These are phyloP conservation scores for Oreochromis spilurus DNA, from an alignment of 2,113 vertebrate genomes.

Conservation along the genomic window DNA sequence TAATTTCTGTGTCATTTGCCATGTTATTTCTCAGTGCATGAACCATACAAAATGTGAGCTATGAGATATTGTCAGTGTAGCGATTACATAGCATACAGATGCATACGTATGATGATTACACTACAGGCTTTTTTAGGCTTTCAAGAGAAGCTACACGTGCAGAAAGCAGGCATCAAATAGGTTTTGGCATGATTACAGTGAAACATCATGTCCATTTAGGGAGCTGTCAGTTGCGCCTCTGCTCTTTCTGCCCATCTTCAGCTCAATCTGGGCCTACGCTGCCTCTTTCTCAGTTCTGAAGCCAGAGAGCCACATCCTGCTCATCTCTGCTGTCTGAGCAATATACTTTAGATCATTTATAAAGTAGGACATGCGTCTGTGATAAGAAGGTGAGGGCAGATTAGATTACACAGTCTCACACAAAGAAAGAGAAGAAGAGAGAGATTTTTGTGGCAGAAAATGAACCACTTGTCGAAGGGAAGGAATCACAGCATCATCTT, in stretches of 20 bases:
- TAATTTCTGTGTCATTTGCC: neutral
- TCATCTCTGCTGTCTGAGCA: conserved; percentile 7
- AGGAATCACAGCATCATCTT: neutral
- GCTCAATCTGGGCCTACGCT: neutral
- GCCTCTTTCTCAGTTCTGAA: neutral
- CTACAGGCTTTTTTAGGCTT: neutral
- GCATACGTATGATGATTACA: neutral
- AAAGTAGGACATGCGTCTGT: neutral
- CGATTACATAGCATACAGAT: neutral
- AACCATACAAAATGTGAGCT: neutral
- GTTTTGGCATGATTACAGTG: neutral
- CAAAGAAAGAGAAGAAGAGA: neutral
- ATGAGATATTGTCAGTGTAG: neutral
- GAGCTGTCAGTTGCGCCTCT: conserved; percentile 11
- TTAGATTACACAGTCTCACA: conserved; percentile 13
- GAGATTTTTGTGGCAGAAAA: neutral
- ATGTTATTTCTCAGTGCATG: neutral
- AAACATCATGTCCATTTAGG: conserved; percentile 24
- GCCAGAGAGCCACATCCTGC: neutral
- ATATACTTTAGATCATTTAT: conserved; percentile 8
- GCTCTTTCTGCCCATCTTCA: conserved; percentile 18
- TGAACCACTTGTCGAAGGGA: neutral
- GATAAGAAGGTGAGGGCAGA: neutral
- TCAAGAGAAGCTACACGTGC: neutral
- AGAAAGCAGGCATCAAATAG: neutral